Evolutionary conservation across 2,888 invertebrate species (phyloP).

Genomic region (Agriopis marginaria): DNA sequence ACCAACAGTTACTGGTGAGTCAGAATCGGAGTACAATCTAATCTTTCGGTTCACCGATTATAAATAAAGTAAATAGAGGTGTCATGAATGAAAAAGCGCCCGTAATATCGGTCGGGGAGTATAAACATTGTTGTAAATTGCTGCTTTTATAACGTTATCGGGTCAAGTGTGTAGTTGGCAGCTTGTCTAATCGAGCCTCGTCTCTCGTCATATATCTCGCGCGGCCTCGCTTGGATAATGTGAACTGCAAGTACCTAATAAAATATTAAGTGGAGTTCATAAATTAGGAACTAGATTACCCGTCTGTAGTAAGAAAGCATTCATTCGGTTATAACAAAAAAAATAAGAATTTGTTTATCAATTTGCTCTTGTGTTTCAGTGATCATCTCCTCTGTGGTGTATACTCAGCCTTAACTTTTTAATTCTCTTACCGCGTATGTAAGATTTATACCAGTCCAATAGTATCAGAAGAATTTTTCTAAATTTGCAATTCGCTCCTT

Average conservation of each 20-base stretch:
- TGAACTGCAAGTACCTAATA: constrained; percentile 30
- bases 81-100: constrained; percentile 64
- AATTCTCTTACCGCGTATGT: too few relatives aligned
- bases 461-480: too few relatives aligned
- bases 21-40: constrained; percentile 9
- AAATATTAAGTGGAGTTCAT: constrained; percentile 25
- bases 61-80: constrained; percentile 36
- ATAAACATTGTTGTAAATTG: constrained; percentile 55
- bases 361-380: too few relatives aligned
- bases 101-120: constrained; percentile 52
- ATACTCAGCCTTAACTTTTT: too few relatives aligned
- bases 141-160: constrained; percentile 53
- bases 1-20: not conserved
- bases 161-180: constrained; percentile 68
- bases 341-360: too few relatives aligned
- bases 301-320: constrained; percentile 78
- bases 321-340: too few relatives aligned
- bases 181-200: constrained; percentile 49
- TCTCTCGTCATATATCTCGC: constrained; percentile 50
- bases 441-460: too few relatives aligned
- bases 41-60: constrained; percentile 31
- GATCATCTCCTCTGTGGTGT: too few relatives aligned
- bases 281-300: constrained; percentile 8
- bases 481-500: too few relatives aligned
- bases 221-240: constrained; percentile 46